Evolutionary conservation across 2,113 vertebrate genomes (phyloP).

Genomic region (Entelurus aequoreus): DNA sequence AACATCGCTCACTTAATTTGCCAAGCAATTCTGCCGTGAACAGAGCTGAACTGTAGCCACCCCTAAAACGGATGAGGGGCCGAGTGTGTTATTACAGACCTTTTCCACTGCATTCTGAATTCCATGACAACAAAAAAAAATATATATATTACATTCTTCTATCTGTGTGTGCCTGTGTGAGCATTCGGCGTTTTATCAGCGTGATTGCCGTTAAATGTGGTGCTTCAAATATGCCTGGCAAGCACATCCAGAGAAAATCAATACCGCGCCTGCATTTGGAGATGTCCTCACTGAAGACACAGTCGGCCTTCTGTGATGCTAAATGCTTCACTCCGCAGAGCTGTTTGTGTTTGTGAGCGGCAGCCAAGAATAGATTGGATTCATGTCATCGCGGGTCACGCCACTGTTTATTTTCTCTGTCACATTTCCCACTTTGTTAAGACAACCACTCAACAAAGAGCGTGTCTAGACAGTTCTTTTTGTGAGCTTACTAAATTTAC

Average conservation of each 20-base stretch:
- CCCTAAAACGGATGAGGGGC: constrained; percentile 25
- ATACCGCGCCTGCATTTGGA: constrained; percentile 37
- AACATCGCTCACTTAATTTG: constrained; percentile 45
- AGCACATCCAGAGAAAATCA: constrained; percentile 48
- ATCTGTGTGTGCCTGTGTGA: constrained; percentile 35
- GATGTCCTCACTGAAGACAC: constrained; percentile 30
- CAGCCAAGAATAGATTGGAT: constrained; percentile 14
- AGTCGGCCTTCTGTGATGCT: too few relatives aligned
- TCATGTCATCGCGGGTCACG: constrained; percentile 12
- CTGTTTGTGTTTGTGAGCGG: constrained; percentile 15
- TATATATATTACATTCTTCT: constrained; percentile 28
- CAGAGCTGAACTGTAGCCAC: constrained; percentile 38
- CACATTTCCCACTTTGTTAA: constrained; percentile 18
- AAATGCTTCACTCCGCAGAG: constrained; percentile 33
- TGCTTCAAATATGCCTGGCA: constrained; percentile 20
- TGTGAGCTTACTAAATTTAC: not conserved
- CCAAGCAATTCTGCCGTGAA: constrained; percentile 28
- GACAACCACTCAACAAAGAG: not conserved
- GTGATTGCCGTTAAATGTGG: constrained; percentile 34
- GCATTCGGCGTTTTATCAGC: constrained; percentile 26
- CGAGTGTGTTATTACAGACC: constrained; percentile 40
- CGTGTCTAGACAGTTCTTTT: not conserved
- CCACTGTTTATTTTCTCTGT: constrained; percentile 23
- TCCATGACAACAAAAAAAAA: constrained; percentile 26
- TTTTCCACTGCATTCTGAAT: constrained; percentile 43